Evolutionary conservation across 2,113 vertebrate genomes (phyloP).

Genomic region (Microtus ochrogaster): DNA sequence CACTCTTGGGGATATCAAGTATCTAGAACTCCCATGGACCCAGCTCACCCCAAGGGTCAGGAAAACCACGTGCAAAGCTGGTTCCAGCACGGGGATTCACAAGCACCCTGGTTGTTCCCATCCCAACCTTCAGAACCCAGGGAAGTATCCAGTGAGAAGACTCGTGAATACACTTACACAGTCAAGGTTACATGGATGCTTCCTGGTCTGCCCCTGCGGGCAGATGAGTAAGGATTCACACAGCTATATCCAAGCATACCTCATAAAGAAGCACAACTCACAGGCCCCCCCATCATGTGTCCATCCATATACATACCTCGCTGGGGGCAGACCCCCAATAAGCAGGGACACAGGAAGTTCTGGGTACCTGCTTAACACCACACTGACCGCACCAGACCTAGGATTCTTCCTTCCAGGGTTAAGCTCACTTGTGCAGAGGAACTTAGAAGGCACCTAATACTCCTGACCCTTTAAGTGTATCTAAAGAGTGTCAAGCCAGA

Average conservation of each 20-base stretch:
- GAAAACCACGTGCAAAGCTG: accelerated
- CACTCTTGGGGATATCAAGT: conserved; percentile 3
- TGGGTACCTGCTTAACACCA: background rate
- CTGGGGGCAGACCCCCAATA: background rate
- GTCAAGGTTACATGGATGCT: background rate
- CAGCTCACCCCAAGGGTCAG: background rate
- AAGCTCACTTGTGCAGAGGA: background rate
- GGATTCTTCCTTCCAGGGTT: background rate
- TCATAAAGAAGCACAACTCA: background rate
- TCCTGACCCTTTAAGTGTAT: background rate
- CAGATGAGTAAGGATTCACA: background rate
- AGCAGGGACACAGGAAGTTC: background rate
- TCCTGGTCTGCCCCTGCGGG: background rate
- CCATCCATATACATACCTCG: background rate
- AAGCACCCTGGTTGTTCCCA: background rate
- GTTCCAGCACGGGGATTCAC: background rate
- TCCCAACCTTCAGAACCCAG: background rate
- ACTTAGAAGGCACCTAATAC: background rate
- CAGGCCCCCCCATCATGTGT: no score
- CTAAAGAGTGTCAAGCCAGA: background rate
- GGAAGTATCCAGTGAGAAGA: background rate
- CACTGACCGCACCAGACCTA: no score
- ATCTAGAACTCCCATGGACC: background rate
- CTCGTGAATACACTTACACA: background rate
- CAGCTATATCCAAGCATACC: background rate